Conservation (phyloP, 2,113 vertebrate species). For the Sturnus vulgaris region DNA sequence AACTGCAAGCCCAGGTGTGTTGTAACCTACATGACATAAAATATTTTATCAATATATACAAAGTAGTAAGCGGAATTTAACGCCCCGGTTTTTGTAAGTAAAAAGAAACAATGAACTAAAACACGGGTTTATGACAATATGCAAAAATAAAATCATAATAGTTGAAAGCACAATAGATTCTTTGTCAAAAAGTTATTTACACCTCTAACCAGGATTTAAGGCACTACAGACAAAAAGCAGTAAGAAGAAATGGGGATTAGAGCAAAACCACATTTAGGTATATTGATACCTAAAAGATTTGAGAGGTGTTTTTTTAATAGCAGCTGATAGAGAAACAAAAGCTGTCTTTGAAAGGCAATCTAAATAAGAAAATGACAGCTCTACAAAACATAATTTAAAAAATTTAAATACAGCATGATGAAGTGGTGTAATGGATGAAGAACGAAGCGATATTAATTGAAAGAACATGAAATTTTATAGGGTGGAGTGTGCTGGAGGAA, state of each 20-base stretch:
- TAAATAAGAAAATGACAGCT: neutral
- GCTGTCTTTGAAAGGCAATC: neutral
- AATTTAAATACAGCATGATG: neutral
- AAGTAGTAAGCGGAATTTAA: neutral
- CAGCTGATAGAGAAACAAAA: neutral
- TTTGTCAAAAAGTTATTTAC: neutral
- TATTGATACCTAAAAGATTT: neutral
- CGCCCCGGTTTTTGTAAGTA: rapidly evolving
- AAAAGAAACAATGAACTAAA: neutral
- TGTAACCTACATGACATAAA: neutral
- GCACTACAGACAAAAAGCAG: neutral
- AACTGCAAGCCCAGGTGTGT: neutral
- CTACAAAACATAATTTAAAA: neutral
- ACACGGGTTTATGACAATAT: neutral
- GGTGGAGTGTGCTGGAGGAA: neutral
- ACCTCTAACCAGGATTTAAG: neutral
- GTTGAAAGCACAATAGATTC: neutral
- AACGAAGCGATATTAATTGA: neutral
- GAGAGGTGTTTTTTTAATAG: neutral
- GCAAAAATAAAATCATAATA: neutral
- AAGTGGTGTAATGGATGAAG: neutral
- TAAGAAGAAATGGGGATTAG: neutral
- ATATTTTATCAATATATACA: neutral
- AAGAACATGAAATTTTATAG: neutral
- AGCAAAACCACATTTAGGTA: neutral